Conservation (phyloP, 2,113 vertebrate species). For the Macrotus californicus region DNA sequence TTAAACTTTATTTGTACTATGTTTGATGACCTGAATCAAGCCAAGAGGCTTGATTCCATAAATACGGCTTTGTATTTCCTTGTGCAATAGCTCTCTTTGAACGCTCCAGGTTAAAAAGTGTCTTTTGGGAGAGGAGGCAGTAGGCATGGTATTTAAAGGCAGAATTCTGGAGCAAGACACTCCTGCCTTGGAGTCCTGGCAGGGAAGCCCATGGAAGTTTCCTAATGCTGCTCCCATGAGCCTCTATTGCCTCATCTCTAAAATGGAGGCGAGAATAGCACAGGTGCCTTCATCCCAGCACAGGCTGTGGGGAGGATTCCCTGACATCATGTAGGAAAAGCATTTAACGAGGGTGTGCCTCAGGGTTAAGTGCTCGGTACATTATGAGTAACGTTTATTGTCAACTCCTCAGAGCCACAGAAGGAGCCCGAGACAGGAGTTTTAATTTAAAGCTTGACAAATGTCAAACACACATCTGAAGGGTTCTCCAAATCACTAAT, state of each 20-base stretch:
- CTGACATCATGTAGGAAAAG: background rate
- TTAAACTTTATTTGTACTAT: background rate
- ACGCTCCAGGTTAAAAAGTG: background rate
- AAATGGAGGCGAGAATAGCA: background rate
- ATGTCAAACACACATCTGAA: slow-evolving; percentile 15
- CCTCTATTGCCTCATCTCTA: background rate
- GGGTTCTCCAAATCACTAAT: background rate
- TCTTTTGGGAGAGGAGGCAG: background rate
- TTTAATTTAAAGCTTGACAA: slow-evolving; percentile 48
- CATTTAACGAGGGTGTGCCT: background rate
- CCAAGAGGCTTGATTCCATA: background rate
- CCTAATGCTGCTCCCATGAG: background rate
- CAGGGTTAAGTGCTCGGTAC: background rate
- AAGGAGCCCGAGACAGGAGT: background rate
- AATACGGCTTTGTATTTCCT: background rate
- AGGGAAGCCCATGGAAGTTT: background rate
- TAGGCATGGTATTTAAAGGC: background rate
- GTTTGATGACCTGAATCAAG: background rate
- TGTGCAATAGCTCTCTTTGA: background rate
- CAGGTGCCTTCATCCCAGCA: background rate
- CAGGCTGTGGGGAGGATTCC: background rate
- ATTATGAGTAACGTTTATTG: background rate
- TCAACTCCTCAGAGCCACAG: background rate
- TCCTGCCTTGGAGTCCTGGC: background rate
- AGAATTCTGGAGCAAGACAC: background rate